phyloP scores from a whole-genome alignment of 1,140 invertebrate genomes.

The Trichonephila clavipes region DNA sequence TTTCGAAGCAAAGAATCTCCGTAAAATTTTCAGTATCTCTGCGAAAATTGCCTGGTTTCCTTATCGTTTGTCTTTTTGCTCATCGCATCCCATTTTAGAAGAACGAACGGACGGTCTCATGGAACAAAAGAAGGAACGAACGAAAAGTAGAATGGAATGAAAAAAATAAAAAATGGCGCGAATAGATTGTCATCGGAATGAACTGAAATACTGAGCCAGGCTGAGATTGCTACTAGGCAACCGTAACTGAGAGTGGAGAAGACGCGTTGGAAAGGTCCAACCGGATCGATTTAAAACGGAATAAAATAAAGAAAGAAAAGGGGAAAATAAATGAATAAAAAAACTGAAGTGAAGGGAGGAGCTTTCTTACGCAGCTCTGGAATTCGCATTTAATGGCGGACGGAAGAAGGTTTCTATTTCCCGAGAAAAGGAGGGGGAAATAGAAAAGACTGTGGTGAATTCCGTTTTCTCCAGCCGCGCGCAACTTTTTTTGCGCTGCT shows the following conservation, averaged over 20 bases:
- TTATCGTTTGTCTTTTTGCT: conserved; percentile 45
- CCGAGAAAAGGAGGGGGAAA: conserved; percentile 1
- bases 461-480: conserved; percentile 41
- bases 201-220: conserved; percentile 45
- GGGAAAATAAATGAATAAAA: conserved; percentile 74
- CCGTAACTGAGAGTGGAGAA: conserved; percentile 23
- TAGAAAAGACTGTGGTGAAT: background rate
- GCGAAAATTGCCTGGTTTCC: conserved; percentile 11
- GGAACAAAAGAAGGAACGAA: background rate
- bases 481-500: background rate
- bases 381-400: conserved; percentile 75
- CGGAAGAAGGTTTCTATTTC: conserved; percentile 76
- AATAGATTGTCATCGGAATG: conserved; percentile 73
- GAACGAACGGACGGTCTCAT: background rate
- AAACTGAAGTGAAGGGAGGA: conserved; percentile 68
- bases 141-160: background rate
- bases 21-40: conserved; percentile 3
- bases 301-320: conserved; percentile 56
- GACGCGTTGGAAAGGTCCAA: conserved; percentile 18
- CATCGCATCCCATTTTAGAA: conserved; percentile 2
- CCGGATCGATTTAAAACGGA: conserved; percentile 75
- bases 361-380: conserved; percentile 69
- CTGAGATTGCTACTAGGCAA: conserved; percentile 75
- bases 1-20: conserved; percentile 22
- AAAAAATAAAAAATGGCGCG: conserved; percentile 34